Evolutionary conservation across 2,888 invertebrate species (phyloP).

Genomic region (Eupithecia tripunctaria): DNA sequence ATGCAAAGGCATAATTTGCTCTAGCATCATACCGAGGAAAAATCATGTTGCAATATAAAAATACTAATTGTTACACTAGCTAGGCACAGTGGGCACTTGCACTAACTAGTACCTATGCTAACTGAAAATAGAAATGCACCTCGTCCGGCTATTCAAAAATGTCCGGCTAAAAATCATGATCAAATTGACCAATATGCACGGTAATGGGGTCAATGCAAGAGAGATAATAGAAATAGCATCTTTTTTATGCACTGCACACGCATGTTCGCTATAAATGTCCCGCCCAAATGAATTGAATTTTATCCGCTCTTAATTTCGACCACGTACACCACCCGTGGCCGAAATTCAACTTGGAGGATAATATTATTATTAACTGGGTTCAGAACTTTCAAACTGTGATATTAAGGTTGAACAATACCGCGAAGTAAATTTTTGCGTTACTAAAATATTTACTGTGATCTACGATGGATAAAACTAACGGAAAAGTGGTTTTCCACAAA

Average conservation of each 20-base stretch:
- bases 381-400: neutral
- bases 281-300: too few species aligned
- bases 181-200: neutral
- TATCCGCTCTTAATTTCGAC: too few species aligned
- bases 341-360: neutral
- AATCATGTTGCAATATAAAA: constrained; percentile 28
- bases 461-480: neutral
- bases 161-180: neutral
- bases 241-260: neutral
- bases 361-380: neutral
- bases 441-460: neutral
- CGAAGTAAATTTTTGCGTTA: neutral
- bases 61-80: constrained; percentile 29
- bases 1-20: neutral
- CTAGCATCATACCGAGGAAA: constrained; percentile 5
- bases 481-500: neutral
- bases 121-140: constrained; percentile 17
- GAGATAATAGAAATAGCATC: neutral
- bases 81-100: constrained; percentile 1
- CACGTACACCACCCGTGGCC: neutral
- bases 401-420: neutral
- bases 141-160: constrained; percentile 6
- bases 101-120: constrained; percentile 28
- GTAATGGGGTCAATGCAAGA: neutral
- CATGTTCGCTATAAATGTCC: too few species aligned